phyloP scores from a whole-genome alignment of 2,113 vertebrate species.

The Hippotragus niger region DNA sequence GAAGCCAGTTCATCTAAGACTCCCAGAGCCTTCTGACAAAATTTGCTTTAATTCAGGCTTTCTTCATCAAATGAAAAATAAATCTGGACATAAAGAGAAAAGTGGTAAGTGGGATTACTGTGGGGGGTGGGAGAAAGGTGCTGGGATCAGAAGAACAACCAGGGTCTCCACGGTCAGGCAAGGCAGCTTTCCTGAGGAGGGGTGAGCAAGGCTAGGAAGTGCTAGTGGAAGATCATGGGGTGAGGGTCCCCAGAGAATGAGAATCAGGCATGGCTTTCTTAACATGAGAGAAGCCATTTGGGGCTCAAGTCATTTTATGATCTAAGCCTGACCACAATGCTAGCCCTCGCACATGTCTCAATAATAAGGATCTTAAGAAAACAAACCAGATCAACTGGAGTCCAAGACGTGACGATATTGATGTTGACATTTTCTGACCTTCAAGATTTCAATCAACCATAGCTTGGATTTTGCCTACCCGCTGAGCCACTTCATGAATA shows the following conservation, averaged over 20 bases:
- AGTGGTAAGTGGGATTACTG: not conserved
- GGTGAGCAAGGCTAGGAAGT: not conserved
- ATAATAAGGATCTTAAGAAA: not conserved
- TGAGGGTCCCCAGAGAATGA: not conserved
- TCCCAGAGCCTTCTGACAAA: not conserved
- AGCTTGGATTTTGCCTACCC: not conserved
- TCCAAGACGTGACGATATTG: fast-evolving
- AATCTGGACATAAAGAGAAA: not conserved
- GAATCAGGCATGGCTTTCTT: not conserved
- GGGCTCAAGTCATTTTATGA: not conserved
- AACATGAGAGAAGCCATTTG: not conserved
- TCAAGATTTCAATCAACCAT: not conserved
- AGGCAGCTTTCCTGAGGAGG: not conserved
- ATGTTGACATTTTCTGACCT: not conserved
- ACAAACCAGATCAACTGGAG: not conserved
- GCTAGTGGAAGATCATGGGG: not conserved
- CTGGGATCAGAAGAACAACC: too few species aligned
- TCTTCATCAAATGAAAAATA: not conserved
- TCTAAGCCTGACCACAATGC: not conserved
- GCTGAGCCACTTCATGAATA: fast-evolving
- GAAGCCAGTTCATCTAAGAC: not conserved
- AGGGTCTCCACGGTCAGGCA: fast-evolving
- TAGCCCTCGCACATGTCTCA: not conserved
- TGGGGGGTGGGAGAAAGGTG: too few species aligned
- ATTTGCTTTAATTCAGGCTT: not conserved